A percentile compares a stretch with the other conserved stretches of the same genome.
Conservation (phyloP, 2,113 vertebrate genomes). For the Poecilia latipinna region DNA sequence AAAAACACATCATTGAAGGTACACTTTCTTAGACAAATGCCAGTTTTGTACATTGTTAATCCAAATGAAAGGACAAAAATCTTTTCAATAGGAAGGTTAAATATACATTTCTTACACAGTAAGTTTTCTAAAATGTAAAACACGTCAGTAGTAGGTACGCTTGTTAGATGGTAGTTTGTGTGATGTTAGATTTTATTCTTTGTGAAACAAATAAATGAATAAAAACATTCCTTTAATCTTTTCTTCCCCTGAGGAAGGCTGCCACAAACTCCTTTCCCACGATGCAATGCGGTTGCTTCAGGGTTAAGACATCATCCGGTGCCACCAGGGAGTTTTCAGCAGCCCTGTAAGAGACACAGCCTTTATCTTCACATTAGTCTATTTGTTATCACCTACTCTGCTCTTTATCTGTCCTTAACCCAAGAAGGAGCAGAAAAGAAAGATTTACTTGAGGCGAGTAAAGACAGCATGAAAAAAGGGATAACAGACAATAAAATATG, state of each 20-base stretch:
- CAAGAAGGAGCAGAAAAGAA: constrained; percentile 13
- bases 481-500: constrained; percentile 9
- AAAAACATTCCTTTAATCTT: constrained; percentile 37
- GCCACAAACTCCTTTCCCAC: constrained; percentile 57
- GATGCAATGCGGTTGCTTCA: constrained; percentile 61
- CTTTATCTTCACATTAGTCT: constrained; percentile 33
- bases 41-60: neutral
- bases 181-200: constrained; percentile 34
- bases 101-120: neutral
- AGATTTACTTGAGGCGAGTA: neutral
- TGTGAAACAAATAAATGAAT: constrained; percentile 24
- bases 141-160: neutral
- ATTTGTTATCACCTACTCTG: constrained; percentile 16
- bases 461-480: neutral
- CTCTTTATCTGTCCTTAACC: constrained; percentile 23
- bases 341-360: constrained; percentile 26
- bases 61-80: neutral
- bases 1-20: neutral
- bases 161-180: constrained; percentile 2
- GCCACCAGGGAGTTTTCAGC: constrained; percentile 45
- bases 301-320: constrained; percentile 63
- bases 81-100: neutral
- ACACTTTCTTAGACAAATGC: neutral
- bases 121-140: neutral
- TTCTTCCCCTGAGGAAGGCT: constrained; percentile 27